Percentiles rank a stretch among this genome's conserved stretches.
Conservation (phyloP, 2,888 invertebrate genomes). For the Cosmorhoe ocellata region DNA sequence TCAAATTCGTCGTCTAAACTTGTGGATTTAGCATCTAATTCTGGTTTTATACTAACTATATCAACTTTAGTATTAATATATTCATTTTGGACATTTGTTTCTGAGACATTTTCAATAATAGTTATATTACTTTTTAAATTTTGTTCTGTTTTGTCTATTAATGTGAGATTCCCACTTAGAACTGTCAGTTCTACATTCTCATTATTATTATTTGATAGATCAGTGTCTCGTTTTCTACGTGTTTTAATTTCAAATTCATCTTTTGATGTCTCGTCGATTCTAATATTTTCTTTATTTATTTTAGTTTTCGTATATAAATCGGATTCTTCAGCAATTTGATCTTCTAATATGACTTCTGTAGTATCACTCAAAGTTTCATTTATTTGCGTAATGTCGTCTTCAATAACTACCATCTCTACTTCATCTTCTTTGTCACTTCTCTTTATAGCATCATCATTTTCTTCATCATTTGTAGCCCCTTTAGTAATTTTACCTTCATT, state of each 20-base stretch:
- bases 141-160: slow-evolving; percentile 1
- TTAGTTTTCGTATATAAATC: slow-evolving; percentile 2
- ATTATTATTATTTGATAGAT: background rate
- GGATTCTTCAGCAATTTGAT: slow-evolving; percentile 28
- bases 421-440: background rate
- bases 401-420: background rate
- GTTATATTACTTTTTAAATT: background rate
- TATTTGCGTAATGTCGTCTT: background rate
- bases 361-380: background rate
- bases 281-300: background rate
- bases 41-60: background rate
- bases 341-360: slow-evolving; percentile 17
- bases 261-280: too few relatives aligned
- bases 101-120: background rate
- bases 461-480: background rate
- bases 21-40: background rate
- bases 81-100: background rate
- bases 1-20: background rate
- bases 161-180: slow-evolving; percentile 14
- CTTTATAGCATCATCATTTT: background rate
- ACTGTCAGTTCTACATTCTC: slow-evolving; percentile 11
- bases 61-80: background rate
- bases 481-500: background rate
- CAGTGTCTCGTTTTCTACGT: slow-evolving; percentile 9
- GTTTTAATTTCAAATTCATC: background rate